Base-by-base conservation (phyloP, 1,140 invertebrate genomes). In the Temnothorax nylanderi region DNA sequence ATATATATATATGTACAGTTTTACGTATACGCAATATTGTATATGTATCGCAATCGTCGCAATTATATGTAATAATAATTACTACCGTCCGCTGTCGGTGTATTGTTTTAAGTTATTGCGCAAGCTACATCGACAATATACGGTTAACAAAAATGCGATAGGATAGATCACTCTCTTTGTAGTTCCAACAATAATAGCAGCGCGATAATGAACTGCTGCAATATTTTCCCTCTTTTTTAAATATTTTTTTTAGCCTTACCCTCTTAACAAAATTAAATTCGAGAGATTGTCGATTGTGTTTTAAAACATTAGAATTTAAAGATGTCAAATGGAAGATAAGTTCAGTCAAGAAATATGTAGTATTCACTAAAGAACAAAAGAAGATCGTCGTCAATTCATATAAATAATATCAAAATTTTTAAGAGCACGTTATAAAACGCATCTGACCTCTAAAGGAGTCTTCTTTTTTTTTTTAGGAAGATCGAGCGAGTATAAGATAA, bases 81-180 rank as follows among this genome's bases (percentile, higher is more conserved):
- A 67, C 87, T 92, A 88, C 78, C 85, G 71, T 87, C 86, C 91
- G 81, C 26, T 74, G 72, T 89, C 87, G 86, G 77, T 91, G 81
- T 88, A 85, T 91, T 90, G 16, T 88, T 91, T 89, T 88, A 90
- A 86, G 86, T 91, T 94, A 91, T 91, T 92, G 90, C 92, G 85
- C 88, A 91, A 91, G 86, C 87, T 90, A 90, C 90, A 87, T 88
- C 71, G 62, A 90, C 67, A 64, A 88, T 86, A 78, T 91, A 74
- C 76, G 72, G 26, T 88, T 86, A 80, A 87, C 84, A 86, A 89
- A 88, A 91, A 32, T 88, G 72, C n/a, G 67, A 81, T 86, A 87
- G 85, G 71, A 71, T 80, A 84, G 80, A 80, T 87, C 44, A 84
- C 32, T 47, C 32, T 74, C 6, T 72, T 58, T 75, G 26, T 84